These are phyloP conservation scores for Himantopus leucocephalus DNA, from an alignment of 2,113 vertebrate genomes.

Conservation along the genomic window DNA sequence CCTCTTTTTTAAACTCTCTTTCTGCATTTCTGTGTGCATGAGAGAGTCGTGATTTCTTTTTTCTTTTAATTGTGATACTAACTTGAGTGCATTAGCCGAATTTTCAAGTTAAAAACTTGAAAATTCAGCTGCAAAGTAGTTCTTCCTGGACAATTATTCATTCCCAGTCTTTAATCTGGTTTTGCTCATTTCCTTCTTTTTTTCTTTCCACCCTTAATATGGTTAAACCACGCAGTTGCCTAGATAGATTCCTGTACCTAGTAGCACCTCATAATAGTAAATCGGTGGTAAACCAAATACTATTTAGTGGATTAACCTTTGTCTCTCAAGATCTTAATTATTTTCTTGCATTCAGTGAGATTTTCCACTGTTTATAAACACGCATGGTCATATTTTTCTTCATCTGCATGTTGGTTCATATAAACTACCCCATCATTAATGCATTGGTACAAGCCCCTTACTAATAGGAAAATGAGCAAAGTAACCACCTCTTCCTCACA, in stretches of 20 bases:
- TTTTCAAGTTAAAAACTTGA: background rate
- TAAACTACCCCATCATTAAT: background rate
- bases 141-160: background rate
- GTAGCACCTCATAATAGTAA: background rate
- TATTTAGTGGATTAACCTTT: background rate
- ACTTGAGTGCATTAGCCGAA: background rate
- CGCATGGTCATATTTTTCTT: background rate
- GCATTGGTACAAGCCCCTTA: background rate
- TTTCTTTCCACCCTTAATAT: background rate
- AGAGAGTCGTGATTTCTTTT: background rate
- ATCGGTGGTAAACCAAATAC: background rate
- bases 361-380: background rate
- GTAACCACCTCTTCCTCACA: background rate
- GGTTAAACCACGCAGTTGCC: background rate
- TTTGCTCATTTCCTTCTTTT: background rate
- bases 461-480: background rate
- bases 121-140: background rate
- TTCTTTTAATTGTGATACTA: background rate
- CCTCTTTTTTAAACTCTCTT: background rate
- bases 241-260: background rate
- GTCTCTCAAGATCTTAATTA: background rate
- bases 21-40: background rate
- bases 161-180: background rate
- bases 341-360: background rate
- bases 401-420: background rate